These are phyloP conservation scores for Drosophila tropicalis DNA, from an alignment of 1,140 invertebrate species.

Conservation along the genomic window DNA sequence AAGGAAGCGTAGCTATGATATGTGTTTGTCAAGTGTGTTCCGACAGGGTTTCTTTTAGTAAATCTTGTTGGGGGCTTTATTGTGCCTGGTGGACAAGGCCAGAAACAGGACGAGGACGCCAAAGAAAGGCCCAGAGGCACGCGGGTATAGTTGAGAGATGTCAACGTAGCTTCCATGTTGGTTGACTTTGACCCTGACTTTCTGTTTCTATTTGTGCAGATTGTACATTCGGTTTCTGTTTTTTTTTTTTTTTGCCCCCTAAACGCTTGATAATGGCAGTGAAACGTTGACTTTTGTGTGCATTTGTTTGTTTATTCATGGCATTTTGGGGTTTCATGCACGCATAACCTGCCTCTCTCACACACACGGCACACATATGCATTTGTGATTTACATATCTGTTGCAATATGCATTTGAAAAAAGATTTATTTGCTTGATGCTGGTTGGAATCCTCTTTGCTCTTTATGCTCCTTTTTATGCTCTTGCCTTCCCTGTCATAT, in stretches of 20 bases:
- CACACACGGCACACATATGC: slow-evolving; percentile 53
- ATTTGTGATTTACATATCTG: slow-evolving; percentile 47
- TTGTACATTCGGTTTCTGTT: slow-evolving; percentile 25
- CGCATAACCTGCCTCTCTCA: slow-evolving; percentile 29
- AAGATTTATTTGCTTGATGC: slow-evolving; percentile 38
- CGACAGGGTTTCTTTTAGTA: slow-evolving; percentile 15
- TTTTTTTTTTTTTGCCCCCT: background rate
- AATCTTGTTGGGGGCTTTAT: background rate
- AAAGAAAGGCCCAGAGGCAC: background rate
- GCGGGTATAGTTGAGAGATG: background rate
- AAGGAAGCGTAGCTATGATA: slow-evolving; percentile 6
- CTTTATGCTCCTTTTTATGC: slow-evolving; percentile 13
- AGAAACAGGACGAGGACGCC: background rate
- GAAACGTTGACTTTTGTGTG: slow-evolving; percentile 43
- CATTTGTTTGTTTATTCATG: slow-evolving; percentile 62
- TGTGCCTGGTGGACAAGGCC: slow-evolving; percentile 1
- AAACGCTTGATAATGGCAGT: slow-evolving; percentile 59
- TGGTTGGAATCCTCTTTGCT: background rate
- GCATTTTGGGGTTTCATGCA: slow-evolving; percentile 30
- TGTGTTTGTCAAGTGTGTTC: slow-evolving; percentile 13
- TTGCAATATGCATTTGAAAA: slow-evolving; percentile 13
- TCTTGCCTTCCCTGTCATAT: slow-evolving; percentile 12
- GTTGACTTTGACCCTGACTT: slow-evolving; percentile 41
- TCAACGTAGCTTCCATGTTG: slow-evolving; percentile 18
- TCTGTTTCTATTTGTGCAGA: slow-evolving; percentile 50